Base-by-base conservation (phyloP, 2,797 vertebrate genomes). In the Micromesistius poutassou region DNA sequence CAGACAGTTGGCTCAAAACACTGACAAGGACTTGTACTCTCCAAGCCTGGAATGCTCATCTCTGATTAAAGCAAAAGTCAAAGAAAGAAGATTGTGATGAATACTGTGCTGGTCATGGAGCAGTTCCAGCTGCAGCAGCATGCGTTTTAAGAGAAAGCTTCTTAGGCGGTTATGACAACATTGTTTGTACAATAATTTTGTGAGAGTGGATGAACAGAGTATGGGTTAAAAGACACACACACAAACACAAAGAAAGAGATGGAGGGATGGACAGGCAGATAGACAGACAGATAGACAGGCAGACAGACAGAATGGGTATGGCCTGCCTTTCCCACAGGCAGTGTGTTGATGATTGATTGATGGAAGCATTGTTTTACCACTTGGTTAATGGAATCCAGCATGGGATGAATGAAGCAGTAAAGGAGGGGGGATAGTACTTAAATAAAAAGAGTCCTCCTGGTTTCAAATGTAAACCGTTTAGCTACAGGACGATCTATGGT, bases 281-380 rank as follows among this genome's bases (percentile, higher is more conserved):
- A 86, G n/a, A 80, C 55, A 66, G 7, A 33, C 62, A 76, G n/a
- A 76, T 2, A 16, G 33, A 76, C 55, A 50, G 36, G 81, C 31
- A 28, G 72, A 46, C 82, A 90, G 9, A 71, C n/a, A 90, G 77
- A 80, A 80, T 88, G 84, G 92, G 91, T 90, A 91, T 92, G 91
- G 93, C 93, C 93, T 91, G 93, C 93, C 92, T 87, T 91, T 92
- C 91, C 90, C 73, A 91, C 89, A 84, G 92, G 91, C 91, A 91
- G 89, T 87, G 30, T 81, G 78, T 79, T 86, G 82, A 80, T 70
- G 81, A 71, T 78, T 83, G 74, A 75, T 77, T 83, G 81, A 76
- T 76, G 68, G 76, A 78, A 77, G 74, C 16, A 75, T 30, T n/a
- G 28, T 75, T 84, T 70, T 78, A 76, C 16, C 75, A 0, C 16